Evolutionary conservation across 2,888 invertebrate genomes (phyloP).

Genomic region (Limnephilus marmoratus): DNA sequence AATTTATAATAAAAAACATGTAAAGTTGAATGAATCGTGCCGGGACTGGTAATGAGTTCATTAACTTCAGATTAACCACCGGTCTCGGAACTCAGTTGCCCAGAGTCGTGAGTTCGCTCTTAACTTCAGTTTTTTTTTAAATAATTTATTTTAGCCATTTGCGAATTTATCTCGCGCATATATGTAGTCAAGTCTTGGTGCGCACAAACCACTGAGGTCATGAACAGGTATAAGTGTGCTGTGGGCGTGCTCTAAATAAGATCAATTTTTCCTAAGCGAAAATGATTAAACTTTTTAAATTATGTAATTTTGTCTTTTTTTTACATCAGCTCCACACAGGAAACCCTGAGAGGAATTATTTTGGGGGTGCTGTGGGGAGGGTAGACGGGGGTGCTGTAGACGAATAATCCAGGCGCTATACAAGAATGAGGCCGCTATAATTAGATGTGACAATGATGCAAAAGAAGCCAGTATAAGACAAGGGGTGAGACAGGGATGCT

Average conservation of each 20-base stretch:
- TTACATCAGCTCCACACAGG: no score
- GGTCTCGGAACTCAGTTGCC: conserved; percentile 16
- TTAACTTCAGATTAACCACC: conserved; percentile 26
- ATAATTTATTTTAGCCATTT: conserved; percentile 12
- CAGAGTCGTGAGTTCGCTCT: conserved; percentile 25
- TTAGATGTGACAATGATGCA: no score
- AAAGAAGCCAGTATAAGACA: no score
- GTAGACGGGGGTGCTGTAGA: no score
- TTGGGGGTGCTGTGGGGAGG: no score
- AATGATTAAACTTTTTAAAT: neutral
- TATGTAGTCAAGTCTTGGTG: neutral
- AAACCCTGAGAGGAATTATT: no score
- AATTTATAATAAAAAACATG: conserved; percentile 23
- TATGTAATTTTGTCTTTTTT: no score
- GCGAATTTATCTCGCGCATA: neutral
- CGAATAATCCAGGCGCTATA: no score
- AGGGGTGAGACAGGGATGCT: no score
- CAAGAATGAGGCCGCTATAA: no score
- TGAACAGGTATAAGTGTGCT: neutral
- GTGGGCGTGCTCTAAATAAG: neutral
- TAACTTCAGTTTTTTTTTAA: neutral
- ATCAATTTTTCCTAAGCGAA: neutral
- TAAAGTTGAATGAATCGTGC: conserved; percentile 11
- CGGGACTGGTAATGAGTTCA: conserved; percentile 19
- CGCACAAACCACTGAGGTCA: neutral